Conservation (phyloP, 2,888 invertebrate genomes). For the Pediacus dermestoides region DNA sequence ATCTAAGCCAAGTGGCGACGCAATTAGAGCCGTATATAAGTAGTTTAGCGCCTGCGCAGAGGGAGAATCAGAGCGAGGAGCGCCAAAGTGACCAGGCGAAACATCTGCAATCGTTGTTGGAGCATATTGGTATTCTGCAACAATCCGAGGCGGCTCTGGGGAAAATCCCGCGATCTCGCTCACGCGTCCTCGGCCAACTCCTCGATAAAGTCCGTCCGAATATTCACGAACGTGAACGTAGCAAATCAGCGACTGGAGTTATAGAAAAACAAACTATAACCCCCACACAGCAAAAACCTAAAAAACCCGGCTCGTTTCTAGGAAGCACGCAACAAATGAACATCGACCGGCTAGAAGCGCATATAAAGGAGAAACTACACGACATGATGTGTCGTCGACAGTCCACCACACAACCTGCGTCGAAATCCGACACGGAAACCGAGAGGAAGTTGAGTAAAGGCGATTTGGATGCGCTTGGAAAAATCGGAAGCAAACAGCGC, state of each 20-base stretch:
- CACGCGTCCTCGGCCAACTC: slow-evolving; percentile 55
- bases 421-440: slow-evolving; percentile 41
- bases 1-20: slow-evolving; percentile 56
- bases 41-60: slow-evolving; percentile 49
- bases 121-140: slow-evolving; percentile 50
- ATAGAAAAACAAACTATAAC: slow-evolving; percentile 36
- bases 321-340: slow-evolving; percentile 39
- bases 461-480: slow-evolving; percentile 42
- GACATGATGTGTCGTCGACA: slow-evolving; percentile 47
- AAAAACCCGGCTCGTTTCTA: slow-evolving; percentile 30
- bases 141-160: slow-evolving; percentile 42
- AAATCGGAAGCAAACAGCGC: slow-evolving; percentile 40
- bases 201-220: slow-evolving; percentile 55
- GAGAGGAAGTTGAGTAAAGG: slow-evolving; percentile 48
- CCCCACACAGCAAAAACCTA: slow-evolving; percentile 28
- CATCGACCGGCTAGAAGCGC: slow-evolving; percentile 48
- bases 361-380: slow-evolving; percentile 51
- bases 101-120: slow-evolving; percentile 54
- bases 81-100: slow-evolving; percentile 45
- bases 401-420: slow-evolving; percentile 34
- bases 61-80: slow-evolving; percentile 33
- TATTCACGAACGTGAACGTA: slow-evolving; percentile 44
- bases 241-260: slow-evolving; percentile 46
- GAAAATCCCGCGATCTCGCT: slow-evolving; percentile 47
- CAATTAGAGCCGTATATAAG: slow-evolving; percentile 66